These are phyloP conservation scores for Echinops telfairi DNA, from an alignment of 2,113 vertebrate genomes.

Conservation along the genomic window DNA sequence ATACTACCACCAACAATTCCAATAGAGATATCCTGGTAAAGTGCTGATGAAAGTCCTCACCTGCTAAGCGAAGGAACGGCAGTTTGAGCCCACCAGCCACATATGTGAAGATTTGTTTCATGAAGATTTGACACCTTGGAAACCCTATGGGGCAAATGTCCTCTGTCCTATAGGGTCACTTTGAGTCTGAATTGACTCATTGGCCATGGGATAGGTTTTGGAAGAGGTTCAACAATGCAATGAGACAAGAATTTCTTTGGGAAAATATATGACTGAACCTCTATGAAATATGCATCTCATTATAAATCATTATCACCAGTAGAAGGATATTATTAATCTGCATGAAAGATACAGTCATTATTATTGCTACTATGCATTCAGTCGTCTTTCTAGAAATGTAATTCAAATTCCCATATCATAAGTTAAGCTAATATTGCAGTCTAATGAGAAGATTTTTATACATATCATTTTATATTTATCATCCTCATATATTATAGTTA, in stretches of 20 bases:
- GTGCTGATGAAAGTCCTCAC: too few relatives aligned
- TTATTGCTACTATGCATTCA: neutral
- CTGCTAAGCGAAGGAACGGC: too few relatives aligned
- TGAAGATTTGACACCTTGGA: too few relatives aligned
- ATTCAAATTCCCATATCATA: neutral
- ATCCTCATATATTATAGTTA: constrained; percentile 52
- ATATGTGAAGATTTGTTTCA: too few relatives aligned
- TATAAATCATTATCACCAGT: constrained; percentile 38
- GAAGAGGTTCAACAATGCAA: neutral
- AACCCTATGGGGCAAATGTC: too few relatives aligned
- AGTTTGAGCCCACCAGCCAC: too few relatives aligned
- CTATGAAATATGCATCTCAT: neutral
- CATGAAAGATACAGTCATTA: neutral
- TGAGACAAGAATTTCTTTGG: constrained; percentile 27
- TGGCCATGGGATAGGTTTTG: too few relatives aligned
- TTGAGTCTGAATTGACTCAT: too few relatives aligned
- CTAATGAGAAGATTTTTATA: neutral
- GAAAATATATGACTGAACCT: neutral
- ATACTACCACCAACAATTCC: too few relatives aligned
- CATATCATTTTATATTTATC: constrained; percentile 52
- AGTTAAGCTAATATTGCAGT: constrained; percentile 16
- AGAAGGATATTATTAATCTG: neutral
- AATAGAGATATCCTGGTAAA: too few relatives aligned
- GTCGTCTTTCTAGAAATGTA: neutral
- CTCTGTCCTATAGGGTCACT: too few relatives aligned